Evolutionary conservation across 1,140 invertebrate species (phyloP), one percentile per base, ranked within the genome.

Genomic region (Drosophila azteca): DNA sequence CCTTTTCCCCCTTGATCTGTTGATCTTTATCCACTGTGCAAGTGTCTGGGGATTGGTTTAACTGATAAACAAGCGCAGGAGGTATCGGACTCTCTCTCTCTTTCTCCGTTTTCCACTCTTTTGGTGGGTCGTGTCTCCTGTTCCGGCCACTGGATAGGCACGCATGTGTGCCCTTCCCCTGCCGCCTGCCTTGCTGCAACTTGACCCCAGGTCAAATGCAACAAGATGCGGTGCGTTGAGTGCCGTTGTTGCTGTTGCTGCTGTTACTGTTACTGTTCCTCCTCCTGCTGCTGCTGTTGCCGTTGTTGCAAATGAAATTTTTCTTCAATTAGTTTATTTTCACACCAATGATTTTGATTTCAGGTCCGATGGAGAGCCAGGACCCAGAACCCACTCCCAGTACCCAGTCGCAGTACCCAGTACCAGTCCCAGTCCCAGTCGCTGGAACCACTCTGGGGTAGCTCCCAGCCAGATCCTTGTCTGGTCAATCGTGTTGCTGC

Each of bases 321-420:
- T 88, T 88, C 84, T 88, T 88, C 83, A 88, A 88, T 88, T 88
- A 88, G 83, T 88, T 88, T 88, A 88, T 88, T 88, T 88, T 88
- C 84, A 89, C 83, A 79, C 83, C 76, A 83, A 88, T 87, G 83
- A 88, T 83, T 87, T 83, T 87, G 81, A 85, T 87, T 85, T 85
- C 81, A 77, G 70, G 61, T 75, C 68, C 68, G 59, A 54, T 74
- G 71, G 31, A 60, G 43, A 45, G 41, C 22, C 24, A 8, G 54
- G 29, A 5, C 24, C 24, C 24, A 26, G 24, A 4, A 26, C 39
- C 39, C 50, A 57, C 46, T 7, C 35, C 4, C 22, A 35, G 41
- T 11, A 44, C 35, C 11, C 51, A 57, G 52, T n/a, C n/a, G n/a
- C 22, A 35, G 41, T 11, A 44, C 35, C 11, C 51, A 57, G 52